A percentile compares a stretch with the other conserved stretches of the same genome.
Evolutionary conservation across 2,888 invertebrate genomes (phyloP).

Genomic region (Drosophila cracens): DNA sequence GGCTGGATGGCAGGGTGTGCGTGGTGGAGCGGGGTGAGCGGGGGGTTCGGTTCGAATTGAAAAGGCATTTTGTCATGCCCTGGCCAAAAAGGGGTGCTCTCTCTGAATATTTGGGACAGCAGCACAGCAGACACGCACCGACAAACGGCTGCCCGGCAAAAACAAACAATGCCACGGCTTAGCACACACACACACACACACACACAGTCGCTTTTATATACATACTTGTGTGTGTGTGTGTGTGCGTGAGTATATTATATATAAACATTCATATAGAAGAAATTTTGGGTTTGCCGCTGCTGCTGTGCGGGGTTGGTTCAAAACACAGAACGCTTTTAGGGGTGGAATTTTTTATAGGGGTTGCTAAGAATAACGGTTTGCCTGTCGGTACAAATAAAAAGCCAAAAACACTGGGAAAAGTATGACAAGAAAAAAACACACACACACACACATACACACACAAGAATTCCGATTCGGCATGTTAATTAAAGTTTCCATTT

Average conservation of each 20-base stretch:
- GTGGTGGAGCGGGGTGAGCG: background rate
- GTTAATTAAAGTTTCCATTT: slow-evolving; percentile 20
- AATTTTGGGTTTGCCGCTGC: slow-evolving; percentile 25
- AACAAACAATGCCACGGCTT: slow-evolving; percentile 75
- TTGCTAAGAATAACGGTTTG: slow-evolving; percentile 53
- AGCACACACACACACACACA: slow-evolving; percentile 50
- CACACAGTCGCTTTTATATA: slow-evolving; percentile 5
- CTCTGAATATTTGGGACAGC: slow-evolving; percentile 66
- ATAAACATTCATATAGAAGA: slow-evolving; percentile 21
- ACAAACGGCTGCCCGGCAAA: slow-evolving; percentile 53
- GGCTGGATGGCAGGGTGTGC: background rate
- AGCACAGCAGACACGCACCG: slow-evolving; percentile 27
- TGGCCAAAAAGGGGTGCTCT: slow-evolving; percentile 50
- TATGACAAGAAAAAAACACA: background rate
- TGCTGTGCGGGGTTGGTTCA: slow-evolving; percentile 67
- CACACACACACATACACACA: background rate
- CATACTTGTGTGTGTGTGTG: slow-evolving; percentile 24
- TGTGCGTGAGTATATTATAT: slow-evolving; percentile 36
- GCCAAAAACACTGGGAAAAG: slow-evolving; percentile 68
- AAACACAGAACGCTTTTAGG: slow-evolving; percentile 37
- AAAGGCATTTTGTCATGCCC: slow-evolving; percentile 49
- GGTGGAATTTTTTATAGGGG: slow-evolving; percentile 62
- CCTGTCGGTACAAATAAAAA: background rate
- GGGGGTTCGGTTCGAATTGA: slow-evolving; percentile 31
- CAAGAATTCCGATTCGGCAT: slow-evolving; percentile 2